phyloP scores from a whole-genome alignment of 2,797 vertebrate genomes.

The Eupleurogrammus muticus region DNA sequence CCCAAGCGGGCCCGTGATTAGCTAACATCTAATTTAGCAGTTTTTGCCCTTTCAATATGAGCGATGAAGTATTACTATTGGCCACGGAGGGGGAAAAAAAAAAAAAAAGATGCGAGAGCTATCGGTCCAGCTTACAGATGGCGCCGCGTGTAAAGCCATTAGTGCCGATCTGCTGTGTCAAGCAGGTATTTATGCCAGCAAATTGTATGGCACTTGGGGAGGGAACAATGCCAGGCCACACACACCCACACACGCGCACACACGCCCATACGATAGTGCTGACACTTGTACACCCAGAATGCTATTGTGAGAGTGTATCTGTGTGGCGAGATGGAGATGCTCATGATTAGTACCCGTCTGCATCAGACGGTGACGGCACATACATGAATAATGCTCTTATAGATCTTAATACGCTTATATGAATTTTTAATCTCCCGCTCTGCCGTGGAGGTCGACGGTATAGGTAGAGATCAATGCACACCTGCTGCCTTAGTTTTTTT shows the following conservation, averaged over 20 bases:
- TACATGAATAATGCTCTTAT: slow-evolving; percentile 81
- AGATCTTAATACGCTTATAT: slow-evolving; percentile 82
- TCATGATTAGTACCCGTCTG: slow-evolving; percentile 69
- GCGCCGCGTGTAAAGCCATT: slow-evolving; percentile 79
- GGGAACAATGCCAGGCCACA: slow-evolving; percentile 70
- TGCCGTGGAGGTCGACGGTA: slow-evolving; percentile 58
- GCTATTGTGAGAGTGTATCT: slow-evolving; percentile 55
- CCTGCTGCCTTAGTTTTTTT: slow-evolving; percentile 42
- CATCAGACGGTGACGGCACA: slow-evolving; percentile 69
- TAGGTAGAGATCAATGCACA: slow-evolving; percentile 75
- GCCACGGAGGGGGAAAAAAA: no score
- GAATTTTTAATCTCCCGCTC: slow-evolving; percentile 79
- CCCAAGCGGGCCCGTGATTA: slow-evolving; percentile 30
- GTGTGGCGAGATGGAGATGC: slow-evolving; percentile 45
- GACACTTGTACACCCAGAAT: slow-evolving; percentile 72
- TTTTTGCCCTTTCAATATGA: slow-evolving; percentile 40
- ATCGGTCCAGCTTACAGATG: slow-evolving; percentile 78
- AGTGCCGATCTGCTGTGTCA: slow-evolving; percentile 83
- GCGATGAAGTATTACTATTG: slow-evolving; percentile 47
- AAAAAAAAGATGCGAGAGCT: slow-evolving; percentile 68
- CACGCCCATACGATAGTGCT: slow-evolving; percentile 69
- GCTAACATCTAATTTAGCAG: slow-evolving; percentile 58
- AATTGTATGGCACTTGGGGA: slow-evolving; percentile 76
- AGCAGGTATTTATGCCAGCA: slow-evolving; percentile 82
- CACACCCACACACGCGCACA: slow-evolving; percentile 44